Percentiles rank a stretch among this genome's conserved stretches.
Conservation (phyloP, 2,797 vertebrate species). For the Telmatherina bonti region DNA sequence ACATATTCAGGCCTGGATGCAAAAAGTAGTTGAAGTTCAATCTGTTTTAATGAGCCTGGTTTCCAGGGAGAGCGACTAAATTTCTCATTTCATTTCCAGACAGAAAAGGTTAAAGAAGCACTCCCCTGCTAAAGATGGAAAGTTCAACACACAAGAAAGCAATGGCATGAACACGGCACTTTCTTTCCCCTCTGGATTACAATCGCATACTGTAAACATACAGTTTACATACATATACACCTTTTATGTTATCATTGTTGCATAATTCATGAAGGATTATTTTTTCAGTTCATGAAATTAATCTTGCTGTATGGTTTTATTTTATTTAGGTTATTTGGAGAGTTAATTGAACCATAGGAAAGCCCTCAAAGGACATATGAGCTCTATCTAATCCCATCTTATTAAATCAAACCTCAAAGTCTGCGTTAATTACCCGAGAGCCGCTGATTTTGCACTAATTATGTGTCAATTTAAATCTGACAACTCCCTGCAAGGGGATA, state of each 20-base stretch:
- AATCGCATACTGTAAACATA: conserved; percentile 22
- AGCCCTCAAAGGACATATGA: conserved; percentile 65
- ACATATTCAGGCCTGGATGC: conserved; percentile 68
- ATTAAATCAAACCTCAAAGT: conserved; percentile 62
- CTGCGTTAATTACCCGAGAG: conserved; percentile 59
- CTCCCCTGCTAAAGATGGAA: conserved; percentile 19
- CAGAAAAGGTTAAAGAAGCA: conserved; percentile 66
- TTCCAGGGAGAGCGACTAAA: conserved; percentile 55
- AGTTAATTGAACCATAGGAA: conserved; percentile 65
- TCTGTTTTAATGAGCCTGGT: conserved; percentile 73
- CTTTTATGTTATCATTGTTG: conserved; percentile 1
- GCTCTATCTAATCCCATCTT: conserved; percentile 64
- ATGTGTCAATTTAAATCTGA: conserved; percentile 40
- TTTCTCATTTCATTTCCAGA: conserved; percentile 67
- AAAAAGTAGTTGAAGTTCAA: conserved; percentile 49
- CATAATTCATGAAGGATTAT: conserved; percentile 56
- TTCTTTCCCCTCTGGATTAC: neutral
- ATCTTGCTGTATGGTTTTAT: conserved; percentile 52
- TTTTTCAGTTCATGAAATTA: conserved; percentile 44
- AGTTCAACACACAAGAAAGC: conserved; percentile 24
- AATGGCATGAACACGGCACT: neutral
- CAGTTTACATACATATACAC: neutral
- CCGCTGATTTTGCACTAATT: conserved; percentile 50
- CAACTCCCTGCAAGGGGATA: conserved; percentile 3
- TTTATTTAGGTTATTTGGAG: conserved; percentile 69